phyloP scores from a whole-genome alignment of 2,797 vertebrate species.

The Philypnodon macrostomus region DNA sequence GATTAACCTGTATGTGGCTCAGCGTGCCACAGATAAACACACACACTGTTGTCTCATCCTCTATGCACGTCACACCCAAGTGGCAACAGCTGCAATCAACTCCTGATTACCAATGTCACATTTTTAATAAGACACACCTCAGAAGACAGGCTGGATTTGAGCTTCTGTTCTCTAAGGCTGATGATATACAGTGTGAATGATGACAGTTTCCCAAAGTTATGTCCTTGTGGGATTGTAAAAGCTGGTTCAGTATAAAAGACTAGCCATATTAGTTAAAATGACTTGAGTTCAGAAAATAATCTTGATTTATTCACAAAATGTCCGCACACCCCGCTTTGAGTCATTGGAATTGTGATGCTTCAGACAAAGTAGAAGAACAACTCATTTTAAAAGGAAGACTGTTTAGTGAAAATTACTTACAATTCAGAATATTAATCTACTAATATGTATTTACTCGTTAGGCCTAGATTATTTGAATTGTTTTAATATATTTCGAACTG shows the following conservation, averaged over 20 bases:
- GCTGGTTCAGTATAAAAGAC: conserved; percentile 22
- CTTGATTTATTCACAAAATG: too few relatives aligned
- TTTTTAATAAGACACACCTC: conserved; percentile 30
- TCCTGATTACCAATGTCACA: conserved; percentile 25
- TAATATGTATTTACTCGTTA: too few relatives aligned
- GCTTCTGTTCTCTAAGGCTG: conserved; percentile 8
- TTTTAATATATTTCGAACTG: too few relatives aligned
- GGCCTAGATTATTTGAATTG: too few relatives aligned
- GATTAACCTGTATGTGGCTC: conserved; percentile 44
- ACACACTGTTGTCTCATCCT: conserved; percentile 41
- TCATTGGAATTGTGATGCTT: too few relatives aligned
- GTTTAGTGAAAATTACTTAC: too few relatives aligned
- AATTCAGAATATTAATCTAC: too few relatives aligned
- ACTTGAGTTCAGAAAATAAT: too few relatives aligned
- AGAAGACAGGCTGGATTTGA: conserved; percentile 1
- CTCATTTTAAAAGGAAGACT: too few relatives aligned
- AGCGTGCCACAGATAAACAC: conserved; percentile 44
- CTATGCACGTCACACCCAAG: conserved; percentile 24
- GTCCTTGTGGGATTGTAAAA: conserved; percentile 15
- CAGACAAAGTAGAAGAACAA: too few relatives aligned
- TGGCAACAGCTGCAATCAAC: conserved; percentile 34
- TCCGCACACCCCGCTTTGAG: too few relatives aligned
- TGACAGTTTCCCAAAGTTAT: background rate
- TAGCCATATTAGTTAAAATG: too few relatives aligned
- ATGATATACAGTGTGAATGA: conserved; percentile 4